phyloP scores from a whole-genome alignment of 1,140 invertebrate species.

The Stenopsyche tienmushanensis region DNA sequence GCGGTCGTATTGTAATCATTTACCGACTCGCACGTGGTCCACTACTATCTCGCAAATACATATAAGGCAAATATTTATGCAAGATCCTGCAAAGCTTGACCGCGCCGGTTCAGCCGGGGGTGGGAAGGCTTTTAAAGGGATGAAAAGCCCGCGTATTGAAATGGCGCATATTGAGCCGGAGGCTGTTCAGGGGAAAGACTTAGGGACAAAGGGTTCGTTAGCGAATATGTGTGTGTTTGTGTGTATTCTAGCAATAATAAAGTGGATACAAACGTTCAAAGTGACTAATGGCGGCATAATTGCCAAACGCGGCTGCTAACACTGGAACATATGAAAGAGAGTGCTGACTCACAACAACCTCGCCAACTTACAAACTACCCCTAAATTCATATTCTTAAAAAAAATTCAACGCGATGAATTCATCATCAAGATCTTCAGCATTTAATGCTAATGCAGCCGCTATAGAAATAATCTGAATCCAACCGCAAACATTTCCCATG shows the following conservation, averaged over 20 bases:
- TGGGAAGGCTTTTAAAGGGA: slow-evolving; percentile 19
- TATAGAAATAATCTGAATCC: too few relatives aligned
- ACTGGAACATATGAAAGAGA: neutral
- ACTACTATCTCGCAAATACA: slow-evolving; percentile 1
- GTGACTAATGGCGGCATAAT: slow-evolving; percentile 39
- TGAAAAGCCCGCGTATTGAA: slow-evolving; percentile 27
- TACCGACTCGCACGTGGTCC: neutral
- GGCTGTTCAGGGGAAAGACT: slow-evolving; percentile 1
- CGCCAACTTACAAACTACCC: too few relatives aligned
- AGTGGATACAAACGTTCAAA: slow-evolving; percentile 26
- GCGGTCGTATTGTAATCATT: slow-evolving; percentile 10
- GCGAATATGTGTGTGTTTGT: neutral
- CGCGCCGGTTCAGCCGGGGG: neutral
- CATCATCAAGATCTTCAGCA: too few relatives aligned
- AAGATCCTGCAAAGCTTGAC: slow-evolving; percentile 24
- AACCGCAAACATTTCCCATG: too few relatives aligned
- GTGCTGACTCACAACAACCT: neutral
- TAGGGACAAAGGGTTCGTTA: slow-evolving; percentile 10
- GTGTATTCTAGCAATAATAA: slow-evolving; percentile 32
- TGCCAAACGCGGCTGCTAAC: slow-evolving; percentile 13
- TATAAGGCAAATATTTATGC: slow-evolving; percentile 28
- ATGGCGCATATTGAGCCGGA: slow-evolving; percentile 14
- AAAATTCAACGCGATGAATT: too few relatives aligned
- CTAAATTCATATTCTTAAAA: too few relatives aligned
- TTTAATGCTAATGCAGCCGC: too few relatives aligned